A percentile compares a stretch with the other conserved stretches of the same genome.
Evolutionary conservation across 2,113 vertebrate species (phyloP).

Genomic region (Festucalex cinctus): DNA sequence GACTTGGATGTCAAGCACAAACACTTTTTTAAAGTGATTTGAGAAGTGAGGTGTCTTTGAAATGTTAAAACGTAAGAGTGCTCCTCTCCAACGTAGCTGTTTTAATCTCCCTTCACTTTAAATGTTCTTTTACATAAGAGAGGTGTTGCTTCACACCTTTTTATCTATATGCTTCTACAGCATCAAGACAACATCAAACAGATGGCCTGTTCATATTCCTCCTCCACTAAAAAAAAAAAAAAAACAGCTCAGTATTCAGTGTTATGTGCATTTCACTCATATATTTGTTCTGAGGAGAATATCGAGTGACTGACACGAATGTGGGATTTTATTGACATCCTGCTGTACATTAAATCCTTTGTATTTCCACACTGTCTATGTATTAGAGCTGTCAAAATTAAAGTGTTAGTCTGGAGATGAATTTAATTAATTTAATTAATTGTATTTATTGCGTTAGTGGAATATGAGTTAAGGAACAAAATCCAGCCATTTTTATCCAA

Average conservation of each 20-base stretch:
- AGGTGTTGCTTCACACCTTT: constrained; percentile 43
- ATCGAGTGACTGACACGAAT: not conserved
- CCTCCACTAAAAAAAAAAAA: constrained; percentile 22
- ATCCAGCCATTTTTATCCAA: no score
- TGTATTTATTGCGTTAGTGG: no score
- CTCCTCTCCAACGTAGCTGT: not conserved
- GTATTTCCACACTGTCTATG: no score
- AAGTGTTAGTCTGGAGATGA: no score
- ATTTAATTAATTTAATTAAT: no score
- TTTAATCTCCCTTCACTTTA: constrained; percentile 19
- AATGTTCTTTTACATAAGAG: constrained; percentile 23
- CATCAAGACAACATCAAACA: constrained; percentile 41
- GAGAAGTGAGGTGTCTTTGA: constrained; percentile 27
- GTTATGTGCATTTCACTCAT: constrained; percentile 29
- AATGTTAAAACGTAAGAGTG: constrained; percentile 22
- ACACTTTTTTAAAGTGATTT: constrained; percentile 1
- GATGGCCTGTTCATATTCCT: constrained; percentile 43
- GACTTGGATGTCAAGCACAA: constrained; percentile 24
- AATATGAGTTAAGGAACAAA: no score
- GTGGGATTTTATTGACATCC: not conserved
- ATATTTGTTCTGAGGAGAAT: constrained; percentile 13
- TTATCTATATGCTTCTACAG: constrained; percentile 43
- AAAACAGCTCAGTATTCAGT: constrained; percentile 35
- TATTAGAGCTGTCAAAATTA: not conserved
- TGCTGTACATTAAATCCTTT: not conserved